Percentiles rank a stretch among this genome's conserved stretches.
These are phyloP conservation scores for Drosophila oshimai DNA, from an alignment of 1,140 invertebrate species.

Conservation along the genomic window DNA sequence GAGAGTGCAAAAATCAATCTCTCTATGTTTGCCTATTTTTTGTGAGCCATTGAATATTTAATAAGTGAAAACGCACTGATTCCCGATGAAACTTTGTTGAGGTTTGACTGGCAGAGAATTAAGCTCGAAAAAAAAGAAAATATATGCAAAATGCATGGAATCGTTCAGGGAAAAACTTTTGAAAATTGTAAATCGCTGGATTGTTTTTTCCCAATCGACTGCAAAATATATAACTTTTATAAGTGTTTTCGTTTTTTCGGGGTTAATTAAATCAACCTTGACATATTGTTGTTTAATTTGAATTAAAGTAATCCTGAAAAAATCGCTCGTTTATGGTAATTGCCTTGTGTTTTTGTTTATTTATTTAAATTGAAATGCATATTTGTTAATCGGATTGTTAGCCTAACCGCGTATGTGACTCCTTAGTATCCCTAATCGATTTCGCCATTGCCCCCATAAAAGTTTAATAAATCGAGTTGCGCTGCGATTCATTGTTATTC, in stretches of 20 bases:
- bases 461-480: constrained; percentile 21
- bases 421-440: constrained; percentile 33
- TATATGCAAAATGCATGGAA: constrained; percentile 22
- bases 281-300: background rate
- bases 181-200: constrained; percentile 22
- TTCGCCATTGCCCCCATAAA: constrained; percentile 5
- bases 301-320: background rate
- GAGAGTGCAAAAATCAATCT: constrained; percentile 32
- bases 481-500: constrained; percentile 37
- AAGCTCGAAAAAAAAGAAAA: constrained; percentile 12
- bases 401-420: background rate
- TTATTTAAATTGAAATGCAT: background rate
- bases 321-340: background rate
- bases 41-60: constrained; percentile 22
- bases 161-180: constrained; percentile 8
- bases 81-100: constrained; percentile 27
- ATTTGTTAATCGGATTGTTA: background rate
- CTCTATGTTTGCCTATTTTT: constrained; percentile 33
- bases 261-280: constrained; percentile 17
- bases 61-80: constrained; percentile 40
- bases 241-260: background rate
- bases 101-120: constrained; percentile 34
- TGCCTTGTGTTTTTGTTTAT: no score
- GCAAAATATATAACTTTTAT: background rate
- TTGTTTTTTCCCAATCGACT: background rate